phyloP scores from a whole-genome alignment of 1,140 invertebrate genomes.

The Bursaphelenchus mucronatus region DNA sequence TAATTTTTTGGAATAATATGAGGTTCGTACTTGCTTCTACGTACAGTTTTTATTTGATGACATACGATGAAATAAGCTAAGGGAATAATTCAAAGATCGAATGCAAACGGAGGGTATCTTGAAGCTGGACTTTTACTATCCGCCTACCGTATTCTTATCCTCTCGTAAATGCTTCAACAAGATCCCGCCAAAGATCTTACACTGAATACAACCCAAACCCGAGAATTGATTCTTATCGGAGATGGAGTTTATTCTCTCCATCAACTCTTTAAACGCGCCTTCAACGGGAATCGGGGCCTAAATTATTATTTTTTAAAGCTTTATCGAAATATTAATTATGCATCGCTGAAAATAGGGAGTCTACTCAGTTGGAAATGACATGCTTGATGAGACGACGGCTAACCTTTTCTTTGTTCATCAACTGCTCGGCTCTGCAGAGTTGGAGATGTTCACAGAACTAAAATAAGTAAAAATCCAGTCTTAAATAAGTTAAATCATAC shows the following conservation, averaged over 20 bases:
- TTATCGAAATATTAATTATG: conserved; percentile 12
- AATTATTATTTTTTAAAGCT: conserved; percentile 9
- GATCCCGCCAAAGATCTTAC: background rate
- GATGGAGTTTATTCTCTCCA: conserved; percentile 13
- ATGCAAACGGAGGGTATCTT: background rate
- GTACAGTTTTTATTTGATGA: background rate
- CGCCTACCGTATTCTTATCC: conserved; percentile 9
- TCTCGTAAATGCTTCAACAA: conserved; percentile 3
- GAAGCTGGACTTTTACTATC: background rate
- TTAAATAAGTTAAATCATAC: conserved; percentile 21
- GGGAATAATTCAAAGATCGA: background rate
- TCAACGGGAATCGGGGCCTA: background rate
- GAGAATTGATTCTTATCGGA: background rate
- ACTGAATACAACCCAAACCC: conserved; percentile 1
- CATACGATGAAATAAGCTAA: background rate
- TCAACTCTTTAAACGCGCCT: conserved; percentile 12
- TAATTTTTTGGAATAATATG: background rate
- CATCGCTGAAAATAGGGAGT: conserved; percentile 8
- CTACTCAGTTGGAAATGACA: conserved; percentile 17
- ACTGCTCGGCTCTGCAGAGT: conserved; percentile 40
- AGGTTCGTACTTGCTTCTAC: background rate
- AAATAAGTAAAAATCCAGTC: conserved; percentile 7
- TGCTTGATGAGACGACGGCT: conserved; percentile 27
- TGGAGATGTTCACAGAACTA: conserved; percentile 52
- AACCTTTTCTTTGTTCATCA: conserved; percentile 24